Conservation (phyloP, 35 echinoderm and acorn worm species). For the Amphiura filiformis region DNA sequence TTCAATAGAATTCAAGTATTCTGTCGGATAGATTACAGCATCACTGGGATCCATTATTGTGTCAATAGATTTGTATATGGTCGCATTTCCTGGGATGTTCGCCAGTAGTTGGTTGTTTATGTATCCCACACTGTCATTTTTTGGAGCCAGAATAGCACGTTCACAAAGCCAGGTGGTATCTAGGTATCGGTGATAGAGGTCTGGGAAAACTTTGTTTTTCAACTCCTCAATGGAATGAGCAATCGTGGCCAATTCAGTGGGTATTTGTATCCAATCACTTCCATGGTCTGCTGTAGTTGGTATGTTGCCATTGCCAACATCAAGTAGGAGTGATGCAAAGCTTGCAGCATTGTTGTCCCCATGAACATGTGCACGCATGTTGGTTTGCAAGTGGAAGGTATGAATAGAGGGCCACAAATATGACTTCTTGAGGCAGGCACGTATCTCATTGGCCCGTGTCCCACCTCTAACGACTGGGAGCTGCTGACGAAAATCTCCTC, state of each 20-base stretch:
- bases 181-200: background rate
- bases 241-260: too few relatives aligned
- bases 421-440: background rate
- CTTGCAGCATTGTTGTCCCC: too few relatives aligned
- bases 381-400: background rate
- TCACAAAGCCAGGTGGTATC: background rate
- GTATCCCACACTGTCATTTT: background rate
- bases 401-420: background rate
- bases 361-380: constrained; percentile 21
- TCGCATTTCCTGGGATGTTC: background rate
- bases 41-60: background rate
- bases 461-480: constrained; percentile 5
- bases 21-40: background rate
- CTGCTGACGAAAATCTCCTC: constrained; percentile 19
- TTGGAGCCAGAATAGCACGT: background rate
- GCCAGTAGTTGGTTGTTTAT: constrained; percentile 11
- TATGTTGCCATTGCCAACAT: too few relatives aligned
- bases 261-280: too few relatives aligned
- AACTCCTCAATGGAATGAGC: background rate
- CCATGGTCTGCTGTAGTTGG: too few relatives aligned
- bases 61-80: background rate
- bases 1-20: constrained; percentile 8
- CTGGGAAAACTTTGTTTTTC: background rate
- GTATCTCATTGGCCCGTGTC: constrained; percentile 8
- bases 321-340: too few relatives aligned